Percentiles rank a stretch among this genome's conserved stretches.
These are phyloP conservation scores for Drosophila tristis DNA, from an alignment of 1,140 invertebrate genomes.

Conservation along the genomic window DNA sequence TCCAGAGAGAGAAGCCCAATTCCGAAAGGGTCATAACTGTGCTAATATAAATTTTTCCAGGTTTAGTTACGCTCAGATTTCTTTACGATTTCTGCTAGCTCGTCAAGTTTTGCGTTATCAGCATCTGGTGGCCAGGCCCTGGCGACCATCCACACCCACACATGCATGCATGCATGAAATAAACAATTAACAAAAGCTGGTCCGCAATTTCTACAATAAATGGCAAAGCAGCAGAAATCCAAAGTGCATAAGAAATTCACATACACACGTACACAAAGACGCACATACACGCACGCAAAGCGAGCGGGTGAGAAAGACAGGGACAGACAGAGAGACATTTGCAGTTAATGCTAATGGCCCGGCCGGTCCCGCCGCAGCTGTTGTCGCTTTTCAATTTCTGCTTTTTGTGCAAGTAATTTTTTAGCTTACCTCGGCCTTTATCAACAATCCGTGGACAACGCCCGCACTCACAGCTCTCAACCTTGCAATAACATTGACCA, in stretches of 20 bases:
- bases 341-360: constrained; percentile 37
- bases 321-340: constrained; percentile 1
- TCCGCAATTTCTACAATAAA: constrained; percentile 23
- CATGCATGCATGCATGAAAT: background rate
- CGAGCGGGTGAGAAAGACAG: background rate
- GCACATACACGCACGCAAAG: background rate
- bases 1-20: background rate
- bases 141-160: background rate
- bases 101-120: constrained; percentile 39
- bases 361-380: constrained; percentile 8
- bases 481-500: constrained; percentile 4
- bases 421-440: constrained; percentile 1
- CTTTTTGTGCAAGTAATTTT: background rate
- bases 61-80: constrained; percentile 17
- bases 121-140: constrained; percentile 14
- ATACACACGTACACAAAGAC: constrained; percentile 10
- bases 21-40: constrained; percentile 9
- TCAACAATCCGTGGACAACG: constrained; percentile 9
- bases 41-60: constrained; percentile 17
- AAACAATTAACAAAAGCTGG: constrained; percentile 38
- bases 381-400: constrained; percentile 24
- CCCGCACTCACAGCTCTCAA: constrained; percentile 5
- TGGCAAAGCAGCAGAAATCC: constrained; percentile 31
- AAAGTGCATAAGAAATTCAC: constrained; percentile 40
- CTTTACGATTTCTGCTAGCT: constrained; percentile 18